These are phyloP conservation scores for Leucosticte australis DNA, from an alignment of 2,113 vertebrate genomes.

Conservation along the genomic window DNA sequence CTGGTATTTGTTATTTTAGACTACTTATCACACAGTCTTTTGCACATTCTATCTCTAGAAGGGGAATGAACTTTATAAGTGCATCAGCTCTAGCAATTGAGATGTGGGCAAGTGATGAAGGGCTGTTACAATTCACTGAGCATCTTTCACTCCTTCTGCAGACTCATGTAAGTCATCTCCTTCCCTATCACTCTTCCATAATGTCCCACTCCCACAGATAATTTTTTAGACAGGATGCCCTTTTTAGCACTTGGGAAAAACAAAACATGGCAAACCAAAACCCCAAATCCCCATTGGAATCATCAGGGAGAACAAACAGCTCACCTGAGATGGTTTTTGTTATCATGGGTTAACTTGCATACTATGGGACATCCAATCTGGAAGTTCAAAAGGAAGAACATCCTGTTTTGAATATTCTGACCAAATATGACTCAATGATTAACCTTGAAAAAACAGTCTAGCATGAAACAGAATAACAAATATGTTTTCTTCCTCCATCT, in stretches of 20 bases:
- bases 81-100: background rate
- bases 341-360: background rate
- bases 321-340: background rate
- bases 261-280: background rate
- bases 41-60: background rate
- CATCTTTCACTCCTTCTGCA: background rate
- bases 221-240: background rate
- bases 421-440: background rate
- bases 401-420: background rate
- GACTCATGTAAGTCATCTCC: background rate
- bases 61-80: background rate
- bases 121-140: background rate
- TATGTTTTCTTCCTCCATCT: background rate
- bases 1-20: background rate
- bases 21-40: background rate
- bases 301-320: accelerated
- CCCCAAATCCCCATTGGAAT: background rate
- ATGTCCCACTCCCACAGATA: background rate
- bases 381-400: background rate
- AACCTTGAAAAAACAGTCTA: background rate
- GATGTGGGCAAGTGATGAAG: background rate
- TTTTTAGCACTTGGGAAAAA: background rate
- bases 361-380: background rate
- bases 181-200: background rate
- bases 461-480: background rate